Evolutionary conservation across 2,113 vertebrate genomes (phyloP).

Genomic region (Zonotrichia leucophrys): DNA sequence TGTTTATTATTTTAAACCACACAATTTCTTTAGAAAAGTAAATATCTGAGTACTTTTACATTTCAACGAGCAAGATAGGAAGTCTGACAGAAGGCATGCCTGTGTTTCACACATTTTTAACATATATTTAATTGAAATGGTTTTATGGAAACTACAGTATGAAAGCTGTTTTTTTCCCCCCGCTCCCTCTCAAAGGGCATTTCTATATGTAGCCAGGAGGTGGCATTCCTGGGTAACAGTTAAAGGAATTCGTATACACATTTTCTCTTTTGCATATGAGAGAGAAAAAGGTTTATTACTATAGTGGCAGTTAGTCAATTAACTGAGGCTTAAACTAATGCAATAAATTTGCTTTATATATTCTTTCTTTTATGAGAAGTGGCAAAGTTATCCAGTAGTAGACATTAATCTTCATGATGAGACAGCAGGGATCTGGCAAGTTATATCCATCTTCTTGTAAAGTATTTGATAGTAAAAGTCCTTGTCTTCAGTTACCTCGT

Average conservation of each 20-base stretch:
- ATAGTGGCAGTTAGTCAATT: conserved; percentile 15
- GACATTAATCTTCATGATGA: conserved; percentile 14
- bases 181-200: accelerated
- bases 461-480: background rate
- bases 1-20: conserved; percentile 43
- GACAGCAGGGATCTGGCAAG: conserved; percentile 39
- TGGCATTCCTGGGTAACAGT: conserved; percentile 53
- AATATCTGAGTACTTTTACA: background rate
- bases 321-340: background rate
- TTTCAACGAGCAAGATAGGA: background rate
- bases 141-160: background rate
- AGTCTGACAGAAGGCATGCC: background rate
- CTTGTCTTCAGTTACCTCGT: background rate
- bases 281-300: background rate
- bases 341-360: conserved; percentile 11
- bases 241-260: background rate
- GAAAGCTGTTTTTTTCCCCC: background rate
- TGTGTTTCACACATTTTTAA: background rate
- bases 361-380: background rate
- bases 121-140: background rate
- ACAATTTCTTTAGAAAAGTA: conserved; percentile 2
- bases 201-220: conserved; percentile 42
- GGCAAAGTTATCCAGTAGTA: background rate
- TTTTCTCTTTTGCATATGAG: background rate
- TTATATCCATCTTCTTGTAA: background rate